Percentiles rank a stretch among this genome's conserved stretches.
These are phyloP conservation scores for Aspidiotus destructor DNA, from an alignment of 2,888 invertebrate genomes.

Conservation along the genomic window DNA sequence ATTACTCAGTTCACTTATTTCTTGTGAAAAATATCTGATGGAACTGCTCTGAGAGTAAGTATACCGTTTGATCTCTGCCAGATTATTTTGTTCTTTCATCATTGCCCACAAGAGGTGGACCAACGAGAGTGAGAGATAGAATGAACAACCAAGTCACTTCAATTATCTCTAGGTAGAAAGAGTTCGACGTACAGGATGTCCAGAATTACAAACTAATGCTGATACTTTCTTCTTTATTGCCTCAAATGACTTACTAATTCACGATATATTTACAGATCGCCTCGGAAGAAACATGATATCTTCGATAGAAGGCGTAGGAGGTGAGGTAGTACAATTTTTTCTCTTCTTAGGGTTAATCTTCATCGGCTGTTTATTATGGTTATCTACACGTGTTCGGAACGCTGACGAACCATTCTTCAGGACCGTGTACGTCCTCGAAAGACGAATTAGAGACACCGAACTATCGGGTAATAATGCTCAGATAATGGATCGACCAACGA, in stretches of 20 bases:
- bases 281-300: slow-evolving; percentile 48
- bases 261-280: too few relatives aligned
- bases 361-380: slow-evolving; percentile 55
- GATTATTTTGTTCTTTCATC: too few relatives aligned
- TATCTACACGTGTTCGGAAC: slow-evolving; percentile 60
- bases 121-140: too few relatives aligned
- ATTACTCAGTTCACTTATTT: too few relatives aligned
- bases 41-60: slow-evolving; percentile 15
- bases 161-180: too few relatives aligned
- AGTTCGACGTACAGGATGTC: too few relatives aligned
- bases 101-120: too few relatives aligned
- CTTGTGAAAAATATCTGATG: background rate
- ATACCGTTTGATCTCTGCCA: background rate
- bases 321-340: slow-evolving; percentile 69
- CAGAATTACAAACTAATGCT: too few relatives aligned
- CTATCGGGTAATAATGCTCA: background rate
- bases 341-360: slow-evolving; percentile 50
- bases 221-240: too few relatives aligned
- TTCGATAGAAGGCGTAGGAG: slow-evolving; percentile 71
- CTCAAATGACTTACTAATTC: too few relatives aligned
- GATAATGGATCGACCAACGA: background rate
- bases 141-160: too few relatives aligned
- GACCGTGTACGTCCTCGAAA: slow-evolving; percentile 57
- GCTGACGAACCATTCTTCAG: slow-evolving; percentile 57
- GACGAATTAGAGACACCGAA: slow-evolving; percentile 33